phyloP scores from a whole-genome alignment of 2,888 invertebrate species.

The Slavum lentiscoides region DNA sequence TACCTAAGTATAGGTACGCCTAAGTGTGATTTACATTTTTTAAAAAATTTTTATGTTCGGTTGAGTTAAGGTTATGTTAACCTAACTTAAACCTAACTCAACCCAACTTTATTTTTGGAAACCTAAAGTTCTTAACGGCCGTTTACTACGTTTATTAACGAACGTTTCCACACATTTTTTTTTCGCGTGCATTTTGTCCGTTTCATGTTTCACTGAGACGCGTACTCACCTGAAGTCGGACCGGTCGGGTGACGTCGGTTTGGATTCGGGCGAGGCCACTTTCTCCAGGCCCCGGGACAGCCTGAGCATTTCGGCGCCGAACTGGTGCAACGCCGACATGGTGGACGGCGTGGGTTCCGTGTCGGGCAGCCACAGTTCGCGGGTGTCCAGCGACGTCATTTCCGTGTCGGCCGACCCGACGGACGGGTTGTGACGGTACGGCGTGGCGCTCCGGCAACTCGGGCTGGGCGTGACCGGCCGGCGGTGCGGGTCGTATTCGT shows the following conservation, averaged over 20 bases:
- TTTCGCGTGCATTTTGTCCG: too few relatives aligned
- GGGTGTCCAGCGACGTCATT: constrained; percentile 79
- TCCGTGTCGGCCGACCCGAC: constrained; percentile 76
- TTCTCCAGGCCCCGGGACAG: constrained; percentile 75
- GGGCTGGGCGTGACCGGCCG: constrained; percentile 8
- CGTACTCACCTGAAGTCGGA: background rate
- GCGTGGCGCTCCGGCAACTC: constrained; percentile 37
- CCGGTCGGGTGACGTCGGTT: constrained; percentile 13
- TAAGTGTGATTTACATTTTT: too few relatives aligned
- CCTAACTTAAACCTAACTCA: too few relatives aligned
- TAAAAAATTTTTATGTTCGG: too few relatives aligned
- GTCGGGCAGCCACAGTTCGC: constrained; percentile 79
- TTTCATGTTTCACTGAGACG: too few relatives aligned
- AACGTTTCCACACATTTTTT: too few relatives aligned
- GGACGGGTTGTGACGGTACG: constrained; percentile 48
- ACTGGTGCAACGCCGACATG: constrained; percentile 82
- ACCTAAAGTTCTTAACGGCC: too few relatives aligned
- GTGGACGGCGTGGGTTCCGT: constrained; percentile 72
- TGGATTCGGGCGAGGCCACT: constrained; percentile 53
- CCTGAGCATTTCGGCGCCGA: constrained; percentile 84
- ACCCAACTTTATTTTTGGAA: too few relatives aligned
- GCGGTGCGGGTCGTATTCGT: constrained; percentile 16
- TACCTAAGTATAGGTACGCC: too few relatives aligned
- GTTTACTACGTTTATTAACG: too few relatives aligned
- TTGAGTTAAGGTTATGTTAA: too few relatives aligned